phyloP scores from a whole-genome alignment of 2,888 invertebrate genomes.

The Panopea generosa region DNA sequence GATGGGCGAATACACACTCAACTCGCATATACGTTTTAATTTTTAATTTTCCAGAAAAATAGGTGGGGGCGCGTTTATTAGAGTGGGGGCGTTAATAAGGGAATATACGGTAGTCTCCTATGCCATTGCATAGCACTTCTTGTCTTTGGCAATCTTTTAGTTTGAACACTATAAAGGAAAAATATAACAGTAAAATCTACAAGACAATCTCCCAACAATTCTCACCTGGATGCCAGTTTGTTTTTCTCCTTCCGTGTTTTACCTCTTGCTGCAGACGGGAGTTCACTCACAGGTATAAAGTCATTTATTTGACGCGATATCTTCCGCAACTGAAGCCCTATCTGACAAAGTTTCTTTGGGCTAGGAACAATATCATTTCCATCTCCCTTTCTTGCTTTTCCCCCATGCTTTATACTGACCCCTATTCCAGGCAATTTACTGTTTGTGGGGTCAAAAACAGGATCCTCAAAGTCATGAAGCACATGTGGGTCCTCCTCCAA shows the following conservation, averaged over 20 bases:
- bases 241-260: slow-evolving; percentile 95
- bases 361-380: slow-evolving; percentile 99
- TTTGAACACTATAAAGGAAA: too few species aligned
- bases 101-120: too few species aligned
- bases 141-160: too few species aligned
- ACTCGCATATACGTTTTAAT: too few species aligned
- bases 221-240: slow-evolving; percentile 94
- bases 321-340: slow-evolving; percentile 96
- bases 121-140: too few species aligned
- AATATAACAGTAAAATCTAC: too few species aligned
- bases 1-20: too few species aligned
- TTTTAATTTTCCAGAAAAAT: too few species aligned
- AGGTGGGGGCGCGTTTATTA: too few species aligned
- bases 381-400: slow-evolving; percentile 96
- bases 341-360: slow-evolving; percentile 94
- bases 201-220: too few species aligned
- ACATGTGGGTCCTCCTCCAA: slow-evolving; percentile 95
- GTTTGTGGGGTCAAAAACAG: slow-evolving; percentile 94
- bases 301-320: slow-evolving; percentile 96
- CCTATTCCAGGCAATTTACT: slow-evolving; percentile 68
- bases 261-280: slow-evolving; percentile 85
- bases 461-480: slow-evolving; percentile 95
- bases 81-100: too few species aligned
- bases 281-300: slow-evolving; percentile 96
- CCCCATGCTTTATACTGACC: slow-evolving; percentile 77